Base-by-base conservation (phyloP, 2,888 invertebrate genomes). In the Elysia crispata region DNA sequence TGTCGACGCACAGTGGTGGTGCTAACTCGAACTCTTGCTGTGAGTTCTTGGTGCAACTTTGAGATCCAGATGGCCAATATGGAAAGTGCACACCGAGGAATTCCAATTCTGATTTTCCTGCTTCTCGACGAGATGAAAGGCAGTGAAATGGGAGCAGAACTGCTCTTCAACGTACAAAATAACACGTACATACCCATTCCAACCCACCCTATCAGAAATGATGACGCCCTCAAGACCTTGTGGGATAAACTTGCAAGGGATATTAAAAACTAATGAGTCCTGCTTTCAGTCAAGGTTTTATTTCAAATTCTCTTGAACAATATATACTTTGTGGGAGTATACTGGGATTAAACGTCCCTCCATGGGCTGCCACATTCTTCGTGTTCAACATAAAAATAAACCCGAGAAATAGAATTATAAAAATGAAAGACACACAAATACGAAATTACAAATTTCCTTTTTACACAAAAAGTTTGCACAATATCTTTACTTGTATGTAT, bases 41-140 rank as follows among this genome's bases (percentile, higher is more conserved):
- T 62, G 11, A 80, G 80, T 30, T 41, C 67, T 15, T 82, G 82
- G 82, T 69, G 77, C 54, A 20, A 64, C 50, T 82, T 60, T 76
- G 82, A 82, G 70, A 25, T 82, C 20, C 74, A 82, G 70, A 82
- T 82, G 82, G 82, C 82, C 25, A 77, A 67, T 18, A 76, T 82
- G 77, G 82, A 82, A 50, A 64, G 50, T 30, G 60, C 25, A 0
- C 73, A 77, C 31, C 73, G 77, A 25, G 79, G 82, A 0, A 66
- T 79, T 3, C 18, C 30, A 31, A 76, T 82, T 54, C 41, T 82
- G 60, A 25, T 82, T 3, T 79, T 82, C 49, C 79, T 82, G 20
- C n/a, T 73, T 3, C 64, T 67, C 49, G 79, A 72, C 1, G 20
- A 76, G 49, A 31, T 81, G 28, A 67, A 74, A 1, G n/a, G 57